These are phyloP conservation scores for Macaca nemestrina DNA, from an alignment of 2,113 vertebrate species.

Conservation along the genomic window DNA sequence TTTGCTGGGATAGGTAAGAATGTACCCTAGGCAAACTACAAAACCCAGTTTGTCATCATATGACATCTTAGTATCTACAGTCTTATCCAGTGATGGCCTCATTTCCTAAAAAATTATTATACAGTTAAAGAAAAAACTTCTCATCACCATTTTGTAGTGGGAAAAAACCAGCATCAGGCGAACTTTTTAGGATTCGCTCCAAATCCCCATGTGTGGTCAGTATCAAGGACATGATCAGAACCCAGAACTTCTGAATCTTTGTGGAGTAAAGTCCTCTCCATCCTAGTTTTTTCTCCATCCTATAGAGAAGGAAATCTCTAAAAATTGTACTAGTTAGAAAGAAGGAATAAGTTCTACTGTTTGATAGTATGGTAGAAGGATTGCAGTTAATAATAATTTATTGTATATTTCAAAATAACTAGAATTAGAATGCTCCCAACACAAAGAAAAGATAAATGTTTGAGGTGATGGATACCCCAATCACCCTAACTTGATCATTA, in stretches of 20 bases:
- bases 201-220: not conserved
- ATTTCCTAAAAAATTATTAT: not conserved
- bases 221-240: not conserved
- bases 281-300: not conserved
- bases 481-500: not conserved
- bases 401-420: not conserved
- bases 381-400: not conserved
- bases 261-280: not conserved
- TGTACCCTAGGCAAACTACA: not conserved
- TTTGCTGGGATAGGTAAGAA: not conserved
- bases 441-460: not conserved
- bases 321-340: not conserved
- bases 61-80: not conserved
- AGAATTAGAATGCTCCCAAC: not conserved
- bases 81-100: not conserved
- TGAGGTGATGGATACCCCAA: not conserved
- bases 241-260: not conserved
- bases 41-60: not conserved
- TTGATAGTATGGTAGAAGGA: not conserved
- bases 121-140: not conserved
- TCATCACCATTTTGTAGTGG: too few relatives aligned
- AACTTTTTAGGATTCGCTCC: rapidly evolving
- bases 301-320: not conserved
- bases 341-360: not conserved
- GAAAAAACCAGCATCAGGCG: not conserved